These are phyloP conservation scores for Eutrigla gurnardus DNA, from an alignment of 2,797 vertebrate species.

Conservation along the genomic window DNA sequence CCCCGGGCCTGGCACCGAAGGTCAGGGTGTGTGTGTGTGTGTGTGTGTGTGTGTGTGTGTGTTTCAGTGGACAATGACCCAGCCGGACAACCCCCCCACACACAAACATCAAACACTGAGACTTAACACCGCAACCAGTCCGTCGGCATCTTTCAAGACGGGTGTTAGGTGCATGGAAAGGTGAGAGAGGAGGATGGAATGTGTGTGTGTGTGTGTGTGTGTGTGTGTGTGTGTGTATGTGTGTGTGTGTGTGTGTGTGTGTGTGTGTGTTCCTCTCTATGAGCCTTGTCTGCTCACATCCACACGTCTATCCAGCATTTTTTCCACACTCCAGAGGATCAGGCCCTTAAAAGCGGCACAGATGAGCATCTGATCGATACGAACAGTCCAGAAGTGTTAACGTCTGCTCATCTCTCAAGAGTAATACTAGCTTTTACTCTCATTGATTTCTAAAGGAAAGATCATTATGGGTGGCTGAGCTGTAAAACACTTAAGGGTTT, in stretches of 20 bases:
- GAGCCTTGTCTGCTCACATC: constrained; percentile 26
- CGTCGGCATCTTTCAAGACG: constrained; percentile 66
- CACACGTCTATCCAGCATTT: constrained; percentile 30
- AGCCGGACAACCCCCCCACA: constrained; percentile 52
- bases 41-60: constrained; percentile 54
- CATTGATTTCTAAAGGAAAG: constrained; percentile 57
- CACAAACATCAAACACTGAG: constrained; percentile 77
- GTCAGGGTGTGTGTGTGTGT: constrained; percentile 56
- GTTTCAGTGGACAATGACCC: constrained; percentile 60
- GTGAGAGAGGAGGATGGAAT: constrained; percentile 48
- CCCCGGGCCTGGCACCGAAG: constrained; percentile 63
- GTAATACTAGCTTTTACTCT: constrained; percentile 42
- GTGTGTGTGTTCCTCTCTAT: constrained; percentile 17
- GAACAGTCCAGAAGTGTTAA: constrained; percentile 43
- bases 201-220: constrained; percentile 43
- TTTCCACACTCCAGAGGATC: constrained; percentile 26
- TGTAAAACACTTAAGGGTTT: constrained; percentile 31
- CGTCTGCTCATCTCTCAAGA: constrained; percentile 45
- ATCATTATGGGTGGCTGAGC: constrained; percentile 54
- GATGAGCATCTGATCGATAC: constrained; percentile 61
- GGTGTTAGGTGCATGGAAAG: constrained; percentile 56
- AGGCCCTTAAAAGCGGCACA: constrained; percentile 50
- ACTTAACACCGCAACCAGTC: constrained; percentile 67
- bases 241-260: constrained; percentile 33
- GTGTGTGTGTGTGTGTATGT: constrained; percentile 31